Base-by-base conservation (phyloP, 2,888 invertebrate genomes). In the Thera britannica region DNA sequence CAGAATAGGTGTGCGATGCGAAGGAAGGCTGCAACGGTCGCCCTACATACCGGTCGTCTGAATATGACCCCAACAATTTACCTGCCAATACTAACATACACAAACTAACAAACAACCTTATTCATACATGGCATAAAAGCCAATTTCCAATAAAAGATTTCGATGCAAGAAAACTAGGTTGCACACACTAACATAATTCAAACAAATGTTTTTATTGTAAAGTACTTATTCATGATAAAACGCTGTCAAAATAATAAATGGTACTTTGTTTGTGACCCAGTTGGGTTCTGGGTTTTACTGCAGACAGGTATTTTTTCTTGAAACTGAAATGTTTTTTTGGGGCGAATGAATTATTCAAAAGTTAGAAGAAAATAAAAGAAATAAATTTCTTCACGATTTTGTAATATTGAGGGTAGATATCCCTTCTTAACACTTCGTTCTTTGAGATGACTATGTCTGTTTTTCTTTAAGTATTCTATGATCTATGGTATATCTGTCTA, bases 51-150 rank as follows among this genome's bases (percentile, higher is more conserved):
- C 87, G 84, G 80, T 82, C 84, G 85, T 77, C 81, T 76, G 84
- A 82, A 81, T 83, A 77, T 85, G 88, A 88, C 90, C 90, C 84
- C 89, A 77, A 81, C 83, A 86, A 89, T 85, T 88, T 88, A 86
- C 90, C 81, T 87, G 57, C 57, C 38, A 56, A 56, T 56, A 38
- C 56, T 11, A 38, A 67, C 58, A 56, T 41, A 65, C 67, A 64
- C 64, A 62, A 2, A 64, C 75, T 9, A 69, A 75, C 72, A 74
- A 62, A 70, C 69, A 73, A 63, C 49, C 75, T 9, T 72, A 72
- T 64, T 51, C 23, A 62, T 1, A 7, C 35, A 44, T 9, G 6
- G n/a, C 9, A 55, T 64, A 68, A 57, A 64, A 66, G 9, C 7
- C 55, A 63, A 35, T 56, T 66, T 68, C 0, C 7, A 3, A 36